A percentile compares a stretch with the other conserved stretches of the same genome.
Evolutionary conservation across 2,888 invertebrate genomes (phyloP).

Genomic region (Diplazon laetatorius): DNA sequence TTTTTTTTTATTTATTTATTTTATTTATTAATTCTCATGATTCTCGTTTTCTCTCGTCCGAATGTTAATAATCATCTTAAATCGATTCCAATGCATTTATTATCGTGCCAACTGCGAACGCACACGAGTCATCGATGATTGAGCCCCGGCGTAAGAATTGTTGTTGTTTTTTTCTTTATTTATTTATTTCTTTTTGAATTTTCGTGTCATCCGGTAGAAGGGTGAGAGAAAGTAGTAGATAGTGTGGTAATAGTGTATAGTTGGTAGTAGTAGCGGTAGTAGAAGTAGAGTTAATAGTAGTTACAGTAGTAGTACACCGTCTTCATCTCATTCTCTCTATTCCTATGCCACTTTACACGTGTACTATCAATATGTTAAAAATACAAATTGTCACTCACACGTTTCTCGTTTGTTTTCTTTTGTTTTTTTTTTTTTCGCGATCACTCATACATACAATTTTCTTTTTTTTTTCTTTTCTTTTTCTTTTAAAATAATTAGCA

Average conservation of each 20-base stretch:
- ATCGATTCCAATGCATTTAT: slow-evolving; percentile 29
- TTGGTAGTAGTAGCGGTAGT: slow-evolving; percentile 63
- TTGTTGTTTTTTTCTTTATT: slow-evolving; percentile 54
- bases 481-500: slow-evolving; percentile 82
- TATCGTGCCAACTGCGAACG: slow-evolving; percentile 65
- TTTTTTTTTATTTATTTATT: not conserved
- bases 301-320: slow-evolving; percentile 65
- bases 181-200: slow-evolving; percentile 31
- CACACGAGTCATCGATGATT: slow-evolving; percentile 75
- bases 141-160: slow-evolving; percentile 76
- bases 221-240: slow-evolving; percentile 58
- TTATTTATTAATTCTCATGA: slow-evolving; percentile 19
- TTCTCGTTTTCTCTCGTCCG: slow-evolving; percentile 56
- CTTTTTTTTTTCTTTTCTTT: no score
- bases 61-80: slow-evolving; percentile 63
- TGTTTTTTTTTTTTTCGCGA: no score
- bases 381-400: slow-evolving; percentile 82
- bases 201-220: slow-evolving; percentile 61
- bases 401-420: slow-evolving; percentile 71
- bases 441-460: slow-evolving; percentile 79
- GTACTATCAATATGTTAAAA: slow-evolving; percentile 83
- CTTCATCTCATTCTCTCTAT: slow-evolving; percentile 71
- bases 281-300: slow-evolving; percentile 62
- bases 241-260: slow-evolving; percentile 59
- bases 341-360: slow-evolving; percentile 82